Base-by-base conservation (phyloP, 37 sponge, comb jelly and placozoan genomes). In the Diacarnus erythraeanus region DNA sequence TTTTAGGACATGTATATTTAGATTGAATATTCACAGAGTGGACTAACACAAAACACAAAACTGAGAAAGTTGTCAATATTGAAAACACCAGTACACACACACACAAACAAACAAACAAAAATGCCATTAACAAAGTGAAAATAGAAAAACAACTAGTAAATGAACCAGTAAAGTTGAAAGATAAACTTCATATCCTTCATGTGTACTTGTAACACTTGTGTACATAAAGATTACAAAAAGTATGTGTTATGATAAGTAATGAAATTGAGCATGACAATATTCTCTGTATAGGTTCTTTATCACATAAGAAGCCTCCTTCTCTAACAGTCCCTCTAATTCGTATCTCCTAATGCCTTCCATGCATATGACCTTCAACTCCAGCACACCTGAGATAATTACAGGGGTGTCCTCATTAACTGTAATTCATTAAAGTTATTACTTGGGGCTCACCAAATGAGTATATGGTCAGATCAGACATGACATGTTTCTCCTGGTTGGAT, bases 401-500 rank as follows among this genome's bases (percentile, higher is more conserved):
- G 23, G 6, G 5, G 38, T 26, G 10, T 5, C 4, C 6, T 17
- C 31, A 21, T 6, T 34, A 22, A 25, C 9, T 23, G 64, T 61
- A 25, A 15, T 23, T 20, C n/a, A 27, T 6, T 61, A 23, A 23
- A 61, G 51, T 12, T 12, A 47, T 6, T 12, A 6, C 12, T 6
- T 12, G 12, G 12, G 51, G 10, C 51, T 69, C 20, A 69, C 71
- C 71, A 69, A 69, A 69, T 5, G 38, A 40, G 41, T 34, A 69
- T 18, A 22, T 9, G 38, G 41, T 69, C 6, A 69, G 10, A 4
- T 34, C 38, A 22, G 38, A 31, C 23, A 35, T 20, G 42, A 69
- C 71, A 69, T 69, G 71, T 69, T 69, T 69, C 12, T 69, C 71
- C n/a, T 21, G 23, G 23, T 69, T 69, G n/a, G 71, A 69, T 39